phyloP scores from a whole-genome alignment of 2,888 invertebrate genomes.

The Dusona sp. region DNA sequence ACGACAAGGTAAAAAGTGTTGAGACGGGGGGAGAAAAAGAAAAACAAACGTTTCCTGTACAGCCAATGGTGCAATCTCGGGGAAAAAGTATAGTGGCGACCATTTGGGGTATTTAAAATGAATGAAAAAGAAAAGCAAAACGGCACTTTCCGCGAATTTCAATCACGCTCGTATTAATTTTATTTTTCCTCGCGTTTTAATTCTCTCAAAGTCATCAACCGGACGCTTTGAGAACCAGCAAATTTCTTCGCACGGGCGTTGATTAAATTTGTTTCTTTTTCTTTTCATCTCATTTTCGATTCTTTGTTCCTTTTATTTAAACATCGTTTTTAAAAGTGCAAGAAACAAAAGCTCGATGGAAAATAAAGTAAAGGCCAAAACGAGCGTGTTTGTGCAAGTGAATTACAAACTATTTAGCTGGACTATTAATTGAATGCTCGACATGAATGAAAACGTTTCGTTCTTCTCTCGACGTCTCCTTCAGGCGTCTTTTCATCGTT shows the following conservation, averaged over 20 bases:
- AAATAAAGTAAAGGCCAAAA: constrained; percentile 31
- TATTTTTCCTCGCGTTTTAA: constrained; percentile 7
- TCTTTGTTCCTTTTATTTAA: not conserved
- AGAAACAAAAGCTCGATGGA: constrained; percentile 30
- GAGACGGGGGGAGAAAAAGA: not conserved
- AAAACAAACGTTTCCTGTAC: constrained; percentile 5
- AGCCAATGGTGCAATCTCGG: not conserved
- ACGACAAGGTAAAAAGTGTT: constrained; percentile 35
- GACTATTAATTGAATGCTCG: not conserved
- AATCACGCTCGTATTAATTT: constrained; percentile 2
- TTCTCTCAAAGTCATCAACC: not conserved
- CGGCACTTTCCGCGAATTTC: constrained; percentile 26
- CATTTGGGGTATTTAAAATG: not conserved
- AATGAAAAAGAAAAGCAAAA: not conserved
- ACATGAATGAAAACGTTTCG: not conserved
- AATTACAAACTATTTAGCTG: not conserved
- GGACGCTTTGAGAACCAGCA: not conserved
- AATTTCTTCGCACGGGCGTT: constrained; percentile 49
- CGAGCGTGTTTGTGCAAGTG: not conserved
- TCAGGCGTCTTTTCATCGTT: not conserved
- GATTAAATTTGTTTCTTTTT: constrained; percentile 44
- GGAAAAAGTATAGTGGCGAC: not conserved
- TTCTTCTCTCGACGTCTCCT: not conserved
- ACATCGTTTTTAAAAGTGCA: not conserved
- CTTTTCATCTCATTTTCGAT: constrained; percentile 1